Percentiles rank a stretch among this genome's conserved stretches.
Evolutionary conservation across 2,888 invertebrate species (phyloP).

Genomic region (Apamea monoglypha): DNA sequence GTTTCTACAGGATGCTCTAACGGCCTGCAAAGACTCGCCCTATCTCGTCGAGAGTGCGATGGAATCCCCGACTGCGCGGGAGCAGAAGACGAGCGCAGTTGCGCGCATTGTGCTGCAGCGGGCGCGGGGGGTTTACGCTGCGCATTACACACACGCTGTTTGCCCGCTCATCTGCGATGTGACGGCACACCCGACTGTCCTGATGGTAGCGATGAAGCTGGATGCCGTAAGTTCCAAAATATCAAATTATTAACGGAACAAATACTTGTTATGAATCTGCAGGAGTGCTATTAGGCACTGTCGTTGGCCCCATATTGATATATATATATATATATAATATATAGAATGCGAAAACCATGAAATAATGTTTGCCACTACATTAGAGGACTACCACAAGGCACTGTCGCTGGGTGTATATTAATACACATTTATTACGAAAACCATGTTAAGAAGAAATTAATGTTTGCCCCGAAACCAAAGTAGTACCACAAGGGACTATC

Average conservation of each 20-base stretch:
- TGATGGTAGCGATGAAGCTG: conserved; percentile 96
- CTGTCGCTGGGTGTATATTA: neutral
- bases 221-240: conserved; percentile 92
- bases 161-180: conserved; percentile 93
- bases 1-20: conserved; percentile 92
- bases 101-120: conserved; percentile 94
- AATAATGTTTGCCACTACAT: conserved; percentile 4
- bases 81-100: conserved; percentile 94
- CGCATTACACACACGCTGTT: conserved; percentile 94
- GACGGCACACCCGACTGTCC: conserved; percentile 96
- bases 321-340: too few species aligned
- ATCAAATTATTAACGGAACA: neutral
- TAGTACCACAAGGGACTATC: conserved; percentile 6
- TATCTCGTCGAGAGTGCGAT: conserved; percentile 95
- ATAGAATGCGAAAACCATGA: neutral
- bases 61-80: conserved; percentile 96
- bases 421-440: neutral
- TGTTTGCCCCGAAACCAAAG: neutral
- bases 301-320: neutral
- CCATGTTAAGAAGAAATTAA: neutral
- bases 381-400: neutral
- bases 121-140: conserved; percentile 92
- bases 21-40: conserved; percentile 93
- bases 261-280: neutral
- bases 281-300: neutral